A percentile compares a stretch with the other conserved stretches of the same genome.
These are phyloP conservation scores for Listronotus oregonensis DNA, from an alignment of 1,140 invertebrate species.

Conservation along the genomic window DNA sequence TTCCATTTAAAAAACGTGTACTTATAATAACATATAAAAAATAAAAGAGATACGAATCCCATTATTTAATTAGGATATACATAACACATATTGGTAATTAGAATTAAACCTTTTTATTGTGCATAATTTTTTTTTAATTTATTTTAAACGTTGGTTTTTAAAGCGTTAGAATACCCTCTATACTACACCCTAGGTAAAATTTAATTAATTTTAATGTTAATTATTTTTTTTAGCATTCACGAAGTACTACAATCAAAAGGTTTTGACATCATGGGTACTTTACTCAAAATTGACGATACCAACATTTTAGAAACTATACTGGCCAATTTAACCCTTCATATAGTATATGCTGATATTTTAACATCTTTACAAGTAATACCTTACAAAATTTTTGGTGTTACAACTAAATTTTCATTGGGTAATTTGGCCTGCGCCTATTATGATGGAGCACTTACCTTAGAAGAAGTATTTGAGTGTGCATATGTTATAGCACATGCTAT, in stretches of 20 bases:
- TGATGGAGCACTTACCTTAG: conserved; percentile 78
- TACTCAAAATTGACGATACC: background rate
- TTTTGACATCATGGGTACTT: conserved; percentile 3
- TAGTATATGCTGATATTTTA: conserved; percentile 62
- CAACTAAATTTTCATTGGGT: conserved; percentile 71
- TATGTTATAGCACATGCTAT: conserved; percentile 6
- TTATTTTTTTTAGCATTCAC: conserved; percentile 18
- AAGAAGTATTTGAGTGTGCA: conserved; percentile 69
- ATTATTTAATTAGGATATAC: too few species aligned
- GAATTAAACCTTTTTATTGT: too few species aligned
- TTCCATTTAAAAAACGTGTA: too few species aligned
- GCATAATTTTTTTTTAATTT: too few species aligned
- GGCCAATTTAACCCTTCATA: background rate
- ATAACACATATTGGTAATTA: background rate
- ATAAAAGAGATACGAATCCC: too few species aligned
- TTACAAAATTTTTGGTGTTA: conserved; percentile 72
- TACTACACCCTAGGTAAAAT: too few species aligned
- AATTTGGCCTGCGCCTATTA: conserved; percentile 83
- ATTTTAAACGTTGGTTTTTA: background rate
- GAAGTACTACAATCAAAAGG: conserved; percentile 4
- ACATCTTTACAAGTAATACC: conserved; percentile 66
- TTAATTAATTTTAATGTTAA: too few species aligned
- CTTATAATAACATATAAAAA: too few species aligned
- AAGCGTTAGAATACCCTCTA: background rate
- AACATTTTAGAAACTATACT: background rate